A percentile compares a stretch with the other conserved stretches of the same genome.
These are phyloP conservation scores for Drosophila robusta DNA, from an alignment of 2,888 invertebrate genomes.

Conservation along the genomic window DNA sequence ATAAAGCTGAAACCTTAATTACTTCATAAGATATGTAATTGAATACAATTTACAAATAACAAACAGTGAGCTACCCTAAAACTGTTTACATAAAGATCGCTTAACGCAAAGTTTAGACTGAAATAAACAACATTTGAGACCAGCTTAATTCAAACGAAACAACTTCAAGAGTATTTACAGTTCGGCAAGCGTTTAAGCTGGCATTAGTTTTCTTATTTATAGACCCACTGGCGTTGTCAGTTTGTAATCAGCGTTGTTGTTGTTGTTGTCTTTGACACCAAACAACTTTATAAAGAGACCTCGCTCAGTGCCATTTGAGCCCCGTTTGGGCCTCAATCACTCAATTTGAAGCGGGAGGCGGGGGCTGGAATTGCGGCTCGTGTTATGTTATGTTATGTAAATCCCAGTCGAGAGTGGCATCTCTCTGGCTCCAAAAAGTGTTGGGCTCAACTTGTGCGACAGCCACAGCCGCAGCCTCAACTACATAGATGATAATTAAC, in stretches of 20 bases:
- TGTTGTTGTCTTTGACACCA: conserved; percentile 60
- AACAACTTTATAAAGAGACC: conserved; percentile 63
- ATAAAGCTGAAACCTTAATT: conserved; percentile 1
- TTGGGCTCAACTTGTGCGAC: conserved; percentile 18
- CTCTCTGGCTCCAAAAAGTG: conserved; percentile 24
- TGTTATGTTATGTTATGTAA: conserved; percentile 46
- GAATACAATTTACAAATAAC: background rate
- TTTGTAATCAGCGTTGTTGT: conserved; percentile 39
- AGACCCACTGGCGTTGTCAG: conserved; percentile 30
- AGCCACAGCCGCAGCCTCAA: conserved; percentile 22
- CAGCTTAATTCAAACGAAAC: background rate
- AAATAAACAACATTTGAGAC: conserved; percentile 1
- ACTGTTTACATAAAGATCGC: background rate
- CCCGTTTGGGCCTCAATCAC: conserved; percentile 10
- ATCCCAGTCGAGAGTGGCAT: conserved; percentile 46
- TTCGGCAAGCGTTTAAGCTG: conserved; percentile 11
- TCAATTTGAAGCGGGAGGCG: background rate
- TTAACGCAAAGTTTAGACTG: background rate
- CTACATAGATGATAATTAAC: conserved; percentile 53
- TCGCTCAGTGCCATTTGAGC: conserved; percentile 43
- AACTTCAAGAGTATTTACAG: conserved; percentile 37
- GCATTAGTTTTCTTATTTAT: conserved; percentile 34
- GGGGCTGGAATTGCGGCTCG: conserved; percentile 4
- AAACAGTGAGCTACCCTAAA: background rate
- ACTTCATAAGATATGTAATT: conserved; percentile 1